These are phyloP conservation scores for Lithobates pipiens DNA, from an alignment of 2,797 vertebrate species.

Conservation along the genomic window DNA sequence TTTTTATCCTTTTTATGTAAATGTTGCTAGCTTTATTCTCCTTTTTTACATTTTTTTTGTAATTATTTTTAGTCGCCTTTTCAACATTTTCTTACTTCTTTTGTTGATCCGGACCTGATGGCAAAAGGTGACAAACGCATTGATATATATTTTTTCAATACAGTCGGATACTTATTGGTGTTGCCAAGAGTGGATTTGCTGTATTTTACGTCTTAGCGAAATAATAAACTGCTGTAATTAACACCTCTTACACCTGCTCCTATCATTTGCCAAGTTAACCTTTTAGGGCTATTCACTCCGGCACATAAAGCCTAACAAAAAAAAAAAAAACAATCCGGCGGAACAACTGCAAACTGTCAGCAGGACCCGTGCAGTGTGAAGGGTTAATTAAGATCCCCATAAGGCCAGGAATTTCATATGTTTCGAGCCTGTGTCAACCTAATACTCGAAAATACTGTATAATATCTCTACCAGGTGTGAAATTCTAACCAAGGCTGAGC, in stretches of 20 bases:
- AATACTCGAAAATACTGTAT: slow-evolving; percentile 46
- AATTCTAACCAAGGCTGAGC: slow-evolving; percentile 29
- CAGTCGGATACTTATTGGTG: slow-evolving; percentile 27
- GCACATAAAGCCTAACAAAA: slow-evolving; percentile 5
- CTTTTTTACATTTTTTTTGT: background rate
- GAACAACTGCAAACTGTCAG: slow-evolving; percentile 31
- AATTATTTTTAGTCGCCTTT: background rate
- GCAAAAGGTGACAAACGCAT: slow-evolving; percentile 1
- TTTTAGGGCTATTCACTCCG: slow-evolving; percentile 21
- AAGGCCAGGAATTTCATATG: slow-evolving; percentile 23
- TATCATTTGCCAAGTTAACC: slow-evolving; percentile 15
- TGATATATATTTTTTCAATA: slow-evolving; percentile 4
- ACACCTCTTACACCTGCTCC: slow-evolving; percentile 44
- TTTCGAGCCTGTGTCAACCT: slow-evolving; percentile 37
- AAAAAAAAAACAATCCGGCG: slow-evolving; percentile 20
- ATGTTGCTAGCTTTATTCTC: background rate
- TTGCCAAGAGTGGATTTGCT: slow-evolving; percentile 31
- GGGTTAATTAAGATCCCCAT: slow-evolving; percentile 47
- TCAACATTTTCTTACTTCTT: background rate
- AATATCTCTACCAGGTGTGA: slow-evolving; percentile 51
- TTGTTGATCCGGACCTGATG: background rate
- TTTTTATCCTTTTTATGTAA: background rate
- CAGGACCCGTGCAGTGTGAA: background rate
- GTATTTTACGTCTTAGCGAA: slow-evolving; percentile 46
- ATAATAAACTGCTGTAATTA: slow-evolving; percentile 43